Evolutionary conservation across 2,113 vertebrate genomes (phyloP).

Genomic region (Brachyhypopomus occidentalis): DNA sequence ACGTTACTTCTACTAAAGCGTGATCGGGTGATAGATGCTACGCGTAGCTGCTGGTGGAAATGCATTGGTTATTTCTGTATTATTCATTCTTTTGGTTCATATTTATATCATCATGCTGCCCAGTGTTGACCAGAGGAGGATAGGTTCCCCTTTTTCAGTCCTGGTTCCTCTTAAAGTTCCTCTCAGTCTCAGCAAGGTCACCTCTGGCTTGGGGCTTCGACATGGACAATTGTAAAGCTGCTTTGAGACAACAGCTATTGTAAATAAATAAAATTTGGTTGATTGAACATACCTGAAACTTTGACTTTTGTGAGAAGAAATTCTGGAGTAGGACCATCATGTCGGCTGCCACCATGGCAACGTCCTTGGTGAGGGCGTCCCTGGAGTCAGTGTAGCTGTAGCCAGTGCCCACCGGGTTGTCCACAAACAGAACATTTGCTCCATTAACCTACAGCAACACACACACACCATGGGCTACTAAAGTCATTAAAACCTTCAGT

Average conservation of each 20-base stretch:
- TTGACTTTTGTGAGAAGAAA: slow-evolving; percentile 78
- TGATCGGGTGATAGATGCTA: no score
- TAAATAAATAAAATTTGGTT: no score
- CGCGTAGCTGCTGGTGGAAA: no score
- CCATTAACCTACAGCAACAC: slow-evolving; percentile 77
- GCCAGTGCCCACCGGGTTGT: slow-evolving; percentile 94
- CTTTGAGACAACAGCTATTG: background rate
- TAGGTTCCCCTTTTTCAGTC: no score
- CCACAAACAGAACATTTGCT: slow-evolving; percentile 90
- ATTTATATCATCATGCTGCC: no score
- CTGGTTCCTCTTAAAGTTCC: no score
- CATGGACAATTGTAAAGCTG: background rate
- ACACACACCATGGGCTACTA: background rate
- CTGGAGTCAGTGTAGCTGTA: slow-evolving; percentile 84
- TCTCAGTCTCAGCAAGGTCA: no score
- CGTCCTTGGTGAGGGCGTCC: slow-evolving; percentile 78
- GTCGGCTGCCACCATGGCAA: slow-evolving; percentile 82
- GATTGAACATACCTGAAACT: slow-evolving; percentile 81
- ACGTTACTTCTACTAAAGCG: background rate
- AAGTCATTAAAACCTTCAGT: background rate
- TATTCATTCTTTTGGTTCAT: no score
- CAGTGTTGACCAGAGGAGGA: no score
- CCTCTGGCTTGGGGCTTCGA: no score
- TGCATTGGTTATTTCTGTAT: no score
- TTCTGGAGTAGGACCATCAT: slow-evolving; percentile 87